Evolutionary conservation across 2,113 vertebrate species (phyloP), one percentile per base, ranked within the genome.

Genomic region (Potamarius usumacintae): DNA sequence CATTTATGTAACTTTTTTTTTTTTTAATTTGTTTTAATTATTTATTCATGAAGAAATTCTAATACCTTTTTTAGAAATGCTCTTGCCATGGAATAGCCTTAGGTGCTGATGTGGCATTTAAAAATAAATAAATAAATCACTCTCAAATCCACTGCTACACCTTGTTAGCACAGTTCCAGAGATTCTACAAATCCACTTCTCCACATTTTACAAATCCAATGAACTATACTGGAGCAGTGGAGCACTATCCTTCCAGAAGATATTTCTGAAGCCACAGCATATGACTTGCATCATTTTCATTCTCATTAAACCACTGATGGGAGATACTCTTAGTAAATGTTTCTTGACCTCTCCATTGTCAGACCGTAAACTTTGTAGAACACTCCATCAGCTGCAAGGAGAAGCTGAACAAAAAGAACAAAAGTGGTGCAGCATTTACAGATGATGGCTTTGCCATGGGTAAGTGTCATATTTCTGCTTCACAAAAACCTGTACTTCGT

Each of bases 391-490:
- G 96, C 92, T 99, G 98, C 92, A 99, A 99, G 91, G 98, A 99
- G 92, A 99, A 99, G 85, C 86, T 99, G 85, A 99, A 98, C 94
- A 99, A 99, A 95, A 99, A 99, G 92, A 99, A 99, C 92, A 99
- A 99, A 96, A 95, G 91, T 14, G 98, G 98, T 90, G 97, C 98
- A 63, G 97, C 98, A 69, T 99, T 99, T 92, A 99, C 98, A 71
- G 98, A 99, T 85, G 98, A 99, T 90, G 98, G 98, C 57, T 99
- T 99, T 92, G 97, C 98, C 52, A 99, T 99, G 98, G 98, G 98
- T 99, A 69, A 82, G 78, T 18, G 12, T 83, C 52, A 15, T 63
- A 30, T 52, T 53, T 57, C 60, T 48, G 27, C 84, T 58, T 18
- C 57, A 22, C 50, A 11, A 27, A 67, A 62, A 18, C 5, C 34